Evolutionary conservation across 1,140 invertebrate genomes (phyloP), one percentile per base, ranked within the genome.

Genomic region (Chymomyza costata): DNA sequence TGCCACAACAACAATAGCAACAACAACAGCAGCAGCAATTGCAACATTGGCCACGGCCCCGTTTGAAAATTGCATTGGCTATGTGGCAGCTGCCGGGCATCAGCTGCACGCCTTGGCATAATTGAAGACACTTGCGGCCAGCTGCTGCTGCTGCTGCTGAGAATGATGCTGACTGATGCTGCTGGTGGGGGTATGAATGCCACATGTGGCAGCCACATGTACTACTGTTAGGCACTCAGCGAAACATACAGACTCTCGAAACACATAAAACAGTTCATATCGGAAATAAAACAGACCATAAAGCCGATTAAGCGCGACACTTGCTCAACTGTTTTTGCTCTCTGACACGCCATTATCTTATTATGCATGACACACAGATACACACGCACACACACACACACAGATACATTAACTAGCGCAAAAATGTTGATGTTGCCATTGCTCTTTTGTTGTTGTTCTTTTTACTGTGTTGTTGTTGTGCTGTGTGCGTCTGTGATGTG

Each of bases 271-370:
- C 71, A 78, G 71, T 78, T 78, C 73, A 76, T 80, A 78, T 78
- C 68, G 73, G 48, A 78, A 71, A 80, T 78, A 78, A 78, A 78
- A 78, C 71, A 78, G 73, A 78, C 66, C 73, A 67, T 80, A 80
- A 80, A 78, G 73, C 71, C 71, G 71, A 78, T 78, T 78, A 78
- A 80, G 58, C 58, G 62, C 73, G 51, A 80, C 71, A 80, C 71
- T 70, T 57, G 71, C 41, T 62, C 70, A 74, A 68, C 60, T 71
- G 52, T 55, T 48, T 38, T 54, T n/a, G n/a, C n/a, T n/a, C 52
- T 60, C 50, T 71, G 71, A 78, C 71, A 78, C 52, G 73, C 66
- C 63, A 78, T 78, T 78, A 78, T 78, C 73, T 78, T 78, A 78
- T 78, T 78, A 78, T 71, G 73, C 63, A 62, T 53, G 62, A 52